Evolutionary conservation across 1,140 invertebrate species (phyloP), one percentile per base, ranked within the genome.

Genomic region (Platyscapa corneri): DNA sequence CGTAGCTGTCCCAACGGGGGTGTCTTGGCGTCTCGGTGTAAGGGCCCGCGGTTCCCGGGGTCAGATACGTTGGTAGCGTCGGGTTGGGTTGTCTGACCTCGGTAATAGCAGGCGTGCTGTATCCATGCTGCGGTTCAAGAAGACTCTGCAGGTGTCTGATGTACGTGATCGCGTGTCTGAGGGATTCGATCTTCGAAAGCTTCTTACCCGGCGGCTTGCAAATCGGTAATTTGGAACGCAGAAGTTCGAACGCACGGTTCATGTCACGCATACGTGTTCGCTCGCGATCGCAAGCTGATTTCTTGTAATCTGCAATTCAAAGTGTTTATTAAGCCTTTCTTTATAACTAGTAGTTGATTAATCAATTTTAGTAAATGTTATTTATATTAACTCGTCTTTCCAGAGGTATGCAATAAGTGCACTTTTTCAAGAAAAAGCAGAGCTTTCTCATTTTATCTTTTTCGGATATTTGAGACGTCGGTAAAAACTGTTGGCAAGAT

Each of bases 131-230:
- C 0, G 93, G 92, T 34, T 95, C 93, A 67, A 96, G 89, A 82
- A 96, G 91, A 79, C 94, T 94, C 88, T 97, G 96, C 82, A 97
- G 93, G 88, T 97, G 96, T 81, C 96, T 94, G 84, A 97, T 97
- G 90, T 97, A 97, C 72, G 95, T 96, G 85, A 97, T 97, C 30
- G 97, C 96, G 92, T 93, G 97, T 95, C 97, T 95, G 3, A 97
- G 93, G 42, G 96, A 97, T 90, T 98, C 97, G 84, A 98, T 97
- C 93, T 98, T 97, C 1, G 97, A 97, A 86, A 97, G 95, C 91
- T 97, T 97, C 90, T 97, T 98, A n/a, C 97, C 97, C 16, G 96
- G 96, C 0, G 97, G 97, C 89, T 97, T 97, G 72, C 95, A 96
- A 64, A 95, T 95, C 2, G 97, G 97, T 77, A 98, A 91, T 90